Conservation (phyloP, 2,888 invertebrate species). For the Polymixis flavicincta region DNA sequence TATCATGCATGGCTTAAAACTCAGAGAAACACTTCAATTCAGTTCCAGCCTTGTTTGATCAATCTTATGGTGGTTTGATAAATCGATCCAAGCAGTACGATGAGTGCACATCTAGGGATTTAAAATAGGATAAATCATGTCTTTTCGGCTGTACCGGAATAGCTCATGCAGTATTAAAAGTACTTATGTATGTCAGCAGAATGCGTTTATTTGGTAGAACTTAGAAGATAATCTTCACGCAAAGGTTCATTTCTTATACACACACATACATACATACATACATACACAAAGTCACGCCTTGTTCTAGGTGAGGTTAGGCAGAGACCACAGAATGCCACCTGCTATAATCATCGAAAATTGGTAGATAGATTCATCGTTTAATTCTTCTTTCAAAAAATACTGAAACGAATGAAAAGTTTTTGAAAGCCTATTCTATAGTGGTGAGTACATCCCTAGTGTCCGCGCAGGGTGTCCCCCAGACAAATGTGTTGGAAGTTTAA, state of each 20-base stretch:
- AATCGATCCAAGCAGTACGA: too few species aligned
- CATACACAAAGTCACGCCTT: neutral
- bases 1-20: too few species aligned
- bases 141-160: neutral
- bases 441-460: slow-evolving; percentile 54
- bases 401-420: neutral
- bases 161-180: neutral
- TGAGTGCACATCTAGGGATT: neutral
- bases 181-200: neutral
- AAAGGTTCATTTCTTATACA: neutral
- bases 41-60: neutral
- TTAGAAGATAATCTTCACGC: neutral
- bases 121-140: neutral
- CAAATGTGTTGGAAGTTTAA: slow-evolving; percentile 61
- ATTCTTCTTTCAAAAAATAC: neutral
- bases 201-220: too few species aligned
- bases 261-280: neutral
- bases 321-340: too few species aligned
- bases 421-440: neutral
- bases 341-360: neutral
- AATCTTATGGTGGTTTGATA: neutral
- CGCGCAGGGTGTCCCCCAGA: slow-evolving; percentile 65
- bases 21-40: too few species aligned
- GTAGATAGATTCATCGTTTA: too few species aligned
- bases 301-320: too few species aligned